phyloP scores from a whole-genome alignment of 2,888 invertebrate genomes.

The Brachypalpus laphriformis region DNA sequence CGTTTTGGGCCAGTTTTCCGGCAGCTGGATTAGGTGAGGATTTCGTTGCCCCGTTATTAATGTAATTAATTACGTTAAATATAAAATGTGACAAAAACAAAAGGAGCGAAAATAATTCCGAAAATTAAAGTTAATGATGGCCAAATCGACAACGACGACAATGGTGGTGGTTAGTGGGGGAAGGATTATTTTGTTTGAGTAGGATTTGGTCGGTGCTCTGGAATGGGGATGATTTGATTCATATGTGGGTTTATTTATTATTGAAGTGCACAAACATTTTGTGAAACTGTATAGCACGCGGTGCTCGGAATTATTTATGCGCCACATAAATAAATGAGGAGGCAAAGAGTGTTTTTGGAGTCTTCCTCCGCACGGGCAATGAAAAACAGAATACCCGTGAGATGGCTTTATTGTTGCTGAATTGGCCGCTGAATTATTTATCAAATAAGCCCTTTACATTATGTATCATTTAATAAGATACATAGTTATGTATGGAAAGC shows the following conservation, averaged over 20 bases:
- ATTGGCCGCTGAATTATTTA: conserved; percentile 50
- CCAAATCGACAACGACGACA: conserved; percentile 52
- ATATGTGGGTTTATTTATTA: conserved; percentile 65
- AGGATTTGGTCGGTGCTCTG: not conserved
- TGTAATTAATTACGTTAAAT: conserved; percentile 76
- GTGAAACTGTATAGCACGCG: conserved; percentile 28
- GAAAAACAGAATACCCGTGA: conserved; percentile 10
- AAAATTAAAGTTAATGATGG: conserved; percentile 75
- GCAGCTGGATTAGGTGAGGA: conserved; percentile 74
- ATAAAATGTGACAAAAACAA: conserved; percentile 77
- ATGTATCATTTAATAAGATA: conserved; percentile 19
- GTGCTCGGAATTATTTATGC: conserved; percentile 52
- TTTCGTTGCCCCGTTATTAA: conserved; percentile 73
- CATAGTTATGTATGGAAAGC: not conserved
- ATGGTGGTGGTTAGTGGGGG: not conserved
- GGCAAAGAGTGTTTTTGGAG: conserved; percentile 33
- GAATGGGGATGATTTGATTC: conserved; percentile 50
- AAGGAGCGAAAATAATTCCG: conserved; percentile 75
- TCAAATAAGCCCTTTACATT: conserved; percentile 28
- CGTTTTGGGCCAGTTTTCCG: conserved; percentile 54
- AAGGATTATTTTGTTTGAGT: not conserved
- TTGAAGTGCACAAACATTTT: conserved; percentile 45
- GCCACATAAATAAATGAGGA: conserved; percentile 50
- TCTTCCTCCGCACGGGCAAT: conserved; percentile 22
- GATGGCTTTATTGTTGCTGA: conserved; percentile 51